Percentiles rank a stretch among this genome's conserved stretches.
phyloP scores from a whole-genome alignment of 2,888 invertebrate genomes.

The Pachydiplax longipennis region DNA sequence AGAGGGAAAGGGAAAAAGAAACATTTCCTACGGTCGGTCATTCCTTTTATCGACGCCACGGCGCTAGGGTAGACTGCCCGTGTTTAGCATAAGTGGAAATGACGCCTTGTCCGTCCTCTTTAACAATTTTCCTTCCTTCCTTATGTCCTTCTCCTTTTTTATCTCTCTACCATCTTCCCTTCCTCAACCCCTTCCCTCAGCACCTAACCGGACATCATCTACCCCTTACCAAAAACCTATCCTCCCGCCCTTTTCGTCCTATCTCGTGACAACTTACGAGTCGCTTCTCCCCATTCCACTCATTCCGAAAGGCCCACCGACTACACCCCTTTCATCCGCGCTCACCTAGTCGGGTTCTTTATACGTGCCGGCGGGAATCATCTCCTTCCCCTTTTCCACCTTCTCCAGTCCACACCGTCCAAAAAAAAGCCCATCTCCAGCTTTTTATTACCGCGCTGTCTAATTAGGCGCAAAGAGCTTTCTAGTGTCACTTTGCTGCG shows the following conservation, averaged over 20 bases:
- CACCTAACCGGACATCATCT: not conserved
- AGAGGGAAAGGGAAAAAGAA: not conserved
- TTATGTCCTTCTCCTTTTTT: constrained; percentile 11
- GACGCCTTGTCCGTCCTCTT: constrained; percentile 41
- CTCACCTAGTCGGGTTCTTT: not conserved
- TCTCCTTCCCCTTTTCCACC: not conserved
- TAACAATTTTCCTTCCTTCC: constrained; percentile 29
- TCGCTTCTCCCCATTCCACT: not conserved
- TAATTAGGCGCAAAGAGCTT: constrained; percentile 45
- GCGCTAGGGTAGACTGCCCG: constrained; percentile 40
- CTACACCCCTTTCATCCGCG: not conserved
- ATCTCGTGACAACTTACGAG: constrained; percentile 14
- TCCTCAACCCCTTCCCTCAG: not conserved
- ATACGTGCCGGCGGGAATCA: constrained; percentile 2
- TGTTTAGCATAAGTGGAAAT: constrained; percentile 44
- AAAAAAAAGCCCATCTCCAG: constrained; percentile 14
- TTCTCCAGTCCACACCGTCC: not conserved
- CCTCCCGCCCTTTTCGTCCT: not conserved
- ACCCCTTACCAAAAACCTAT: not conserved
- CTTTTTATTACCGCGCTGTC: constrained; percentile 37
- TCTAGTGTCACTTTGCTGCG: constrained; percentile 39
- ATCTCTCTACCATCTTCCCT: constrained; percentile 12
- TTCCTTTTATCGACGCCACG: constrained; percentile 38
- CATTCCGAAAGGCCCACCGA: not conserved
- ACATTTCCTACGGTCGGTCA: constrained; percentile 20